Base-by-base conservation (phyloP, 2,113 vertebrate genomes). In the Microcebus lehilahytsara region DNA sequence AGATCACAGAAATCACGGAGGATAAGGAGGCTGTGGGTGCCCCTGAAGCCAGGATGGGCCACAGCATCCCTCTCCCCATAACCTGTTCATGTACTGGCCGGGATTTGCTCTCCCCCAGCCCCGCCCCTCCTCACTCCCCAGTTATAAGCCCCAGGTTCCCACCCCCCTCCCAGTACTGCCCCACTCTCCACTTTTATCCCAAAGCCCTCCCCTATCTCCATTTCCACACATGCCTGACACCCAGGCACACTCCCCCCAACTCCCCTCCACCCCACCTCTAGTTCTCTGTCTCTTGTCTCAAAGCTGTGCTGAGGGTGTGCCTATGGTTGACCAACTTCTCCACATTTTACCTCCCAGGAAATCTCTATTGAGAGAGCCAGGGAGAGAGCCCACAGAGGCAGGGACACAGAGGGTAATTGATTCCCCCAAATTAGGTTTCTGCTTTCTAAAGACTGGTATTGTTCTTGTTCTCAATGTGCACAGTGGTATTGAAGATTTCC, bases 381-480 rank as follows among this genome's bases (percentile, higher is more conserved):
- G 56, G 92, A 95, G 95, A 98, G 93, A 97, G 98, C 92, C 97
- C 96, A 86, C 89, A 98, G 98, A 98, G 89, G 97, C 97, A 85
- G 97, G 96, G 97, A 96, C 97, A 96, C 80, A 93, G 98, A 95
- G 96, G 97, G 98, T 98, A 98, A 98, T 98, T 98, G 98, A 99
- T 99, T 99, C 98, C 97, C 97, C 77, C 97, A 98, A 98, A 98
- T 99, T 98, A 98, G 97, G 97, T 98, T 99, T 98, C 98, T 98
- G 95, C 98, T 98, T 98, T 98, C 98, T 98, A 98, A 98, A 98
- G 98, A 98, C 97, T n/a, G 51, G 93, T 98, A 98, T 99, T 99
- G 98, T 99, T 98, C 97, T 89, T 92, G 98, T 97, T 98, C 98
- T 98, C 98, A 98, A 97, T 98, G 98, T 97, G 98, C 98, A 98